Base-by-base conservation (phyloP, 2,888 invertebrate genomes). In the Pyrochroa serraticornis region DNA sequence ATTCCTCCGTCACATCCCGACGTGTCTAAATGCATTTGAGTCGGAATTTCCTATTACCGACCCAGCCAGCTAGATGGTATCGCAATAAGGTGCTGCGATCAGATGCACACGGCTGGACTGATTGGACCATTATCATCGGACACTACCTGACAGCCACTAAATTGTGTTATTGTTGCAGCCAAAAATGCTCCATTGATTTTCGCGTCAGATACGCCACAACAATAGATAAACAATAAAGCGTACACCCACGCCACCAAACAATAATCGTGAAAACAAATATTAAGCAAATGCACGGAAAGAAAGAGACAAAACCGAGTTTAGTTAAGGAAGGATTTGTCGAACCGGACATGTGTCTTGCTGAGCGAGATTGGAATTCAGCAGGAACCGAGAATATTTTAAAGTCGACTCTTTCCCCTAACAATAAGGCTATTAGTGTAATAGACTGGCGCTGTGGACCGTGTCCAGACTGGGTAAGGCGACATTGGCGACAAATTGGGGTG, bases 401-500 rank as follows among this genome's bases (percentile, higher is more conserved):
- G 70, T 76, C 73, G 69, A 64, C 69, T 70, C 63, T 49, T 61
- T 56, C 72, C 74, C 74, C 76, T 71, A 73, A 77, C 78, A 77
- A 77, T 77, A 76, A 72, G 76, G 70, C 79, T 78, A 79, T 79
- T 79, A 79, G 78, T 74, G 75, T 79, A 78, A 79, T 78, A 77
- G 78, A 74, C 75, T 72, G 71, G 71, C 73, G 71, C 71, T 71
- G 68, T 75, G 77, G 78, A 78, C 79, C 79, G 76, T 76, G 79
- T 78, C 79, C 79, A 78, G 75, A 76, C 75, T 76, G 72, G 75
- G 72, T 73, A 77, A 77, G 70, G 74, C 75, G 68, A 68, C 72
- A 73, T 76, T 75, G 75, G 75, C 75, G 78, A 78, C 79, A 79
- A 79, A 79, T 79, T 78, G 78, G 78, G 77, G 78, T 77, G 77